Base-by-base conservation (phyloP, 2,113 vertebrate genomes). In the Upupa epops region DNA sequence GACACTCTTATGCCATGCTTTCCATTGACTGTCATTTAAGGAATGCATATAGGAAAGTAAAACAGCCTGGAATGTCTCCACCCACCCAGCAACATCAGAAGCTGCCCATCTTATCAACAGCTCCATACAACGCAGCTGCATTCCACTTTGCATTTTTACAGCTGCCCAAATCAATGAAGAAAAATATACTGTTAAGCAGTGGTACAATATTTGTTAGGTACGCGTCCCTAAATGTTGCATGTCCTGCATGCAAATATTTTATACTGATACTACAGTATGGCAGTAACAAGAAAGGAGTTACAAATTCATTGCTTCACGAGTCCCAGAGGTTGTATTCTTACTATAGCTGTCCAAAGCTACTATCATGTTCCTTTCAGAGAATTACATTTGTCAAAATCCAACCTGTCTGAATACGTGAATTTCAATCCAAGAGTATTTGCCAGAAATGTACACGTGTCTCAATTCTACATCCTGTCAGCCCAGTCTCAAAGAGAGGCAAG, bases 11-110 rank as follows among this genome's bases (percentile, higher is more conserved):
- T 96, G 96, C 96, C 97, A 97, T 84, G 96, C 97, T 98, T 98
- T 98, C 98, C 97, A 98, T 34, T 90, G 91, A 97, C 96, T 97
- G 97, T 97, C 98, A 98, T 98, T 97, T 96, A 96, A 98, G 97
- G 98, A 98, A 99, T 98, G 98, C 95, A 93, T 72, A 68, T 51
- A 95, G 95, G 84, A 96, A 97, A 97, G 97, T 96, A 96, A 97
- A 98, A 93, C 89, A 97, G 96, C 59, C 70, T 93, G 97, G 98
- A 98, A 98, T 98, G 98, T 97, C 97, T 97, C 97, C 97, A 97
- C 97, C 93, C 97, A 97, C 93, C 82, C 93, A 95, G 96, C 82
- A 97, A 93, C 85, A 96, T 77, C 94, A 95, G 86, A 94, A 92
- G 34, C 60, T 91, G 88, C 56, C 72, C 86, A 94, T 82, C 59